These are phyloP conservation scores for Diplosoma virens DNA, from an alignment of 23 tunicate species.

Conservation along the genomic window DNA sequence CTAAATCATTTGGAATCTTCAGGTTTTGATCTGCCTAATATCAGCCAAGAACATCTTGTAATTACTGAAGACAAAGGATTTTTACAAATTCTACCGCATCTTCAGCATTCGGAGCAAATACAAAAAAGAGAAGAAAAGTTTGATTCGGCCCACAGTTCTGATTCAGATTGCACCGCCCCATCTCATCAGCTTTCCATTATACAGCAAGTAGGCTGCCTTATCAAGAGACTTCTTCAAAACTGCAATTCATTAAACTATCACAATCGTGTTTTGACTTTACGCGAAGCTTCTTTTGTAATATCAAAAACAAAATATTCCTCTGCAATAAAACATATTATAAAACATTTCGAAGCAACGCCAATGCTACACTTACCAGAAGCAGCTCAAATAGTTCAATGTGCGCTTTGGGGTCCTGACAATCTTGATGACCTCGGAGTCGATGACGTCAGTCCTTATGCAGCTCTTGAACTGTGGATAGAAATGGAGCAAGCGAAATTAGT, in stretches of 20 bases:
- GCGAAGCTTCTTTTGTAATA: slow-evolving; percentile 34
- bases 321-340: slow-evolving; percentile 60
- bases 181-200: slow-evolving; percentile 16
- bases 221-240: slow-evolving; percentile 44
- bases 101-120: slow-evolving; percentile 38
- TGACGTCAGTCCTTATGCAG: slow-evolving; percentile 56
- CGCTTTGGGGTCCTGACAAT: slow-evolving; percentile 91
- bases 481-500: slow-evolving; percentile 92
- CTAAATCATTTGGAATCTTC: slow-evolving; percentile 54
- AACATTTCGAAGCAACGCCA: slow-evolving; percentile 37
- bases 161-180: slow-evolving; percentile 34
- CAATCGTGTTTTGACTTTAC: slow-evolving; percentile 12
- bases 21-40: slow-evolving; percentile 53
- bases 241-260: background rate
- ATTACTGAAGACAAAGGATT: slow-evolving; percentile 68
- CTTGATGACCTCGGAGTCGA: slow-evolving; percentile 61
- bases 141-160: slow-evolving; percentile 46
- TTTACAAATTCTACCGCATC: slow-evolving; percentile 77
- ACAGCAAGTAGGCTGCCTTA: slow-evolving; percentile 45
- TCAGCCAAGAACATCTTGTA: slow-evolving; percentile 66
- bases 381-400: slow-evolving; percentile 68
- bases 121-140: slow-evolving; percentile 3
- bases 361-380: slow-evolving; percentile 42
- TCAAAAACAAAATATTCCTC: slow-evolving; percentile 60
- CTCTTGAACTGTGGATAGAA: slow-evolving; percentile 81